Conservation (phyloP, 2,113 vertebrate genomes). For the Triplophysa siluroides region DNA sequence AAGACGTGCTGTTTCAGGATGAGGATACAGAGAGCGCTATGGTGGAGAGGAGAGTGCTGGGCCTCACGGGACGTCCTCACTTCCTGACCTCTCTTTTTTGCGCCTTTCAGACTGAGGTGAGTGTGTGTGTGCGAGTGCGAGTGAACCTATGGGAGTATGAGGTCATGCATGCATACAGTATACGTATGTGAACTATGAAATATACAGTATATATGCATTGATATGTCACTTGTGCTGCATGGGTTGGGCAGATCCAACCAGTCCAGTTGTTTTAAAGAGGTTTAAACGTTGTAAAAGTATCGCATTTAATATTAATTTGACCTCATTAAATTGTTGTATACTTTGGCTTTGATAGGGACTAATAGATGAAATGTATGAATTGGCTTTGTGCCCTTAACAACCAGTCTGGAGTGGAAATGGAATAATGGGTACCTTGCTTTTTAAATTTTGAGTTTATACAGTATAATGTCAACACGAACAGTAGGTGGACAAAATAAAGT, state of each 20-base stretch:
- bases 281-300: constrained; percentile 35
- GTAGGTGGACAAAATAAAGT: neutral
- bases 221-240: neutral
- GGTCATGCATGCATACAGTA: neutral
- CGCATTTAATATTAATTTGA: neutral
- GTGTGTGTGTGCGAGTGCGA: constrained; percentile 18
- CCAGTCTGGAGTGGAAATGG: constrained; percentile 55
- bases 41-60: constrained; percentile 88
- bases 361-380: constrained; percentile 63
- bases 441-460: constrained; percentile 60
- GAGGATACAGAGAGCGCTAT: constrained; percentile 92
- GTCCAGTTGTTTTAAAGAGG: neutral
- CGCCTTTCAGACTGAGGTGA: constrained; percentile 89
- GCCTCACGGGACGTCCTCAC: constrained; percentile 80
- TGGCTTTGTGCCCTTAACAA: constrained; percentile 62
- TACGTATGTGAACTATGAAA: constrained; percentile 20
- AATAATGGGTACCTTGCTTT: constrained; percentile 61
- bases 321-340: constrained; percentile 6
- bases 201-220: neutral
- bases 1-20: constrained; percentile 91
- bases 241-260: no score
- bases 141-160: neutral
- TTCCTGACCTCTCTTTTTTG: constrained; percentile 89
- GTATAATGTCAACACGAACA: constrained; percentile 42
- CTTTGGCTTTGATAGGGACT: constrained; percentile 54